phyloP scores from a whole-genome alignment of 2,888 invertebrate species.

The Philereme vetulata region DNA sequence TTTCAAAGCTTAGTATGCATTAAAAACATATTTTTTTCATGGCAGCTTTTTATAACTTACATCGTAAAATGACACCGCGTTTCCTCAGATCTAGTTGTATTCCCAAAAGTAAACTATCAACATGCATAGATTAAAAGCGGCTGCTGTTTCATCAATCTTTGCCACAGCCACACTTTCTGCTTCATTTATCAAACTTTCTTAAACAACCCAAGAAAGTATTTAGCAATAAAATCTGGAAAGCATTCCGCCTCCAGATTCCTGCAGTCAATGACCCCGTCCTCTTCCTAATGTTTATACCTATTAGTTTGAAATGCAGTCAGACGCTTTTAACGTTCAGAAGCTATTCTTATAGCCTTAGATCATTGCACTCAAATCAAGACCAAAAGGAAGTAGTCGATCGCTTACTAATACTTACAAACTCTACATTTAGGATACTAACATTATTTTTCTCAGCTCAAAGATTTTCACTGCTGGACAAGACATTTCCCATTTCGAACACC shows the following conservation, averaged over 20 bases:
- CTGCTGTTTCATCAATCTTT: conserved; percentile 1
- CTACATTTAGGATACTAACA: too few relatives aligned
- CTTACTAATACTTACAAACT: too few relatives aligned
- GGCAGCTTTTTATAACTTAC: too few relatives aligned
- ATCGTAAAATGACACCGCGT: too few relatives aligned
- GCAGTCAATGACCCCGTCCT: conserved; percentile 54
- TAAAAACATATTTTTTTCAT: too few relatives aligned
- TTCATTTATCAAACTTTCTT: conserved; percentile 4
- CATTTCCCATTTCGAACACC: too few relatives aligned
- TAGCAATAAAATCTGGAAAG: conserved; percentile 43
- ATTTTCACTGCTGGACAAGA: too few relatives aligned
- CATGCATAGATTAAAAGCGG: conserved; percentile 1
- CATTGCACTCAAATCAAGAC: conserved; percentile 18
- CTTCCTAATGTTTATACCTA: conserved; percentile 36
- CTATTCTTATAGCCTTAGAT: conserved; percentile 22
- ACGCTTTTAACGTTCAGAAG: conserved; percentile 19
- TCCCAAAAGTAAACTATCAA: conserved; percentile 5
- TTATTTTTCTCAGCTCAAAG: too few relatives aligned
- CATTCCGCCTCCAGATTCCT: conserved; percentile 36
- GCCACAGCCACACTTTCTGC: conserved; percentile 13
- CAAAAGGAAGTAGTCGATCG: too few relatives aligned
- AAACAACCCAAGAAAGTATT: conserved; percentile 37
- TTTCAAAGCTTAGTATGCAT: too few relatives aligned
- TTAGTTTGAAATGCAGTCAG: conserved; percentile 26
- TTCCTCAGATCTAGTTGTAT: too few relatives aligned